Base-by-base conservation (phyloP, 2,113 vertebrate genomes). In the Antechinus stuartii region DNA sequence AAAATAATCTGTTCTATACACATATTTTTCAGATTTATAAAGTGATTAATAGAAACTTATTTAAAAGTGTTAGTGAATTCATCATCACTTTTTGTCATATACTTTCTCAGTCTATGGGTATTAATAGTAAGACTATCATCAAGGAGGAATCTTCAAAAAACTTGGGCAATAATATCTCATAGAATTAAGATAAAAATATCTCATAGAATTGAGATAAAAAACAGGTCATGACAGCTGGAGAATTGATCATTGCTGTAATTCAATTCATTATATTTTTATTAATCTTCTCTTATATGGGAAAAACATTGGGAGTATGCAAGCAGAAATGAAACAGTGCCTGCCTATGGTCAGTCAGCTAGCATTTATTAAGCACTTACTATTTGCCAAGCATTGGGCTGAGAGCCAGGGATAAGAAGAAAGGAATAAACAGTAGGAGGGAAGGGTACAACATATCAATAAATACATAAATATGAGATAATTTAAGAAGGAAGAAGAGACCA, bases 31-130 rank as follows among this genome's bases (percentile, higher is more conserved):
- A 76, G 19, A 76, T 76, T 35, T 84, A 84, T 23, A 84, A 84
- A 84, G 22, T 68, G 35, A 68, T n/a, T 84, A 84, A 84, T 42
- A 42, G 19, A 84, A 84, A 84, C 68, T 42, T 84, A 42, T 42
- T 84, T 84, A 84, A 84, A 84, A 84, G 68, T 84, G 68, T 42
- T n/a, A 84, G n/a, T 84, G 35, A 84, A 84, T 84, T 84, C 68
- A 84, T 84, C 68, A 84, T 42, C 68, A 84, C 19, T 8, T 84
- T 68, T 84, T 42, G 5, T 42, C 68, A 84, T 3, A 42, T n/a
- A 76, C 23, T 84, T 84, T 84, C 68, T 22, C 68, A 42, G 68
- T 84, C 19, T 42, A 84, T 42, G 68, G 6, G 6, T 84, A 84
- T 84, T 84, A 42, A 84, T 42, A 84, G 68, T 84, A 42, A 84